phyloP scores from a whole-genome alignment of 2,888 invertebrate species.

The Chesias legatella region DNA sequence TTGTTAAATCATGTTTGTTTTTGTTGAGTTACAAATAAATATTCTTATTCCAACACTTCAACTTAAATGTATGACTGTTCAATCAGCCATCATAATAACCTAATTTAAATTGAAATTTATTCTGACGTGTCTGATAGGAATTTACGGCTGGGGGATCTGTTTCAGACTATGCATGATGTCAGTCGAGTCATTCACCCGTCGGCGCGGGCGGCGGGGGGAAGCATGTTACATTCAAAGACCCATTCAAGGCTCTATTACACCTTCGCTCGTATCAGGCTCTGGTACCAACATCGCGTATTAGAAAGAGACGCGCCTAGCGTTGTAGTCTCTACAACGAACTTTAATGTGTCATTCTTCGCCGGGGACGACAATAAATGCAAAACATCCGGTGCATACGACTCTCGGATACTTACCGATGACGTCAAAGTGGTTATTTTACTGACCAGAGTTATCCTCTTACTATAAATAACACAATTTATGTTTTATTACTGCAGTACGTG shows the following conservation, averaged over 20 bases:
- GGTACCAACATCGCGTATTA: slow-evolving; percentile 26
- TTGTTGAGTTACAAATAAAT: too few relatives aligned
- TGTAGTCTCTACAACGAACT: slow-evolving; percentile 22
- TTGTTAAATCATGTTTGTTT: too few relatives aligned
- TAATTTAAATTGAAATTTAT: slow-evolving; percentile 12
- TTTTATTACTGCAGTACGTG: too few relatives aligned
- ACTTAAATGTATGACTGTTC: not conserved
- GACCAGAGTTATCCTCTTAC: not conserved
- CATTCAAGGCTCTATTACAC: slow-evolving; percentile 46
- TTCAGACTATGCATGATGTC: slow-evolving; percentile 15
- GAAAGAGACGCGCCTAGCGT: slow-evolving; percentile 24
- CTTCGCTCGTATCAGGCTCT: slow-evolving; percentile 35
- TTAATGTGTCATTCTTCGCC: slow-evolving; percentile 36
- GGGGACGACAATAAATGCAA: slow-evolving; percentile 37
- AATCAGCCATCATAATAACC: not conserved
- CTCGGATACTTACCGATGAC: slow-evolving; percentile 17
- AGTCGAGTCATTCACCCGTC: slow-evolving; percentile 50
- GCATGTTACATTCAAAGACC: slow-evolving; percentile 45
- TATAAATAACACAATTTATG: not conserved
- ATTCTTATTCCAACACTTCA: not conserved
- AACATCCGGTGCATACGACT: slow-evolving; percentile 39
- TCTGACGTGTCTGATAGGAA: slow-evolving; percentile 14
- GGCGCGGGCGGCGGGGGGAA: slow-evolving; percentile 40
- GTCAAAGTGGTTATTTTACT: slow-evolving; percentile 1
- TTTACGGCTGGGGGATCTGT: slow-evolving; percentile 13